Conservation (phyloP, 2,113 vertebrate species). For the Siniperca knerii region DNA sequence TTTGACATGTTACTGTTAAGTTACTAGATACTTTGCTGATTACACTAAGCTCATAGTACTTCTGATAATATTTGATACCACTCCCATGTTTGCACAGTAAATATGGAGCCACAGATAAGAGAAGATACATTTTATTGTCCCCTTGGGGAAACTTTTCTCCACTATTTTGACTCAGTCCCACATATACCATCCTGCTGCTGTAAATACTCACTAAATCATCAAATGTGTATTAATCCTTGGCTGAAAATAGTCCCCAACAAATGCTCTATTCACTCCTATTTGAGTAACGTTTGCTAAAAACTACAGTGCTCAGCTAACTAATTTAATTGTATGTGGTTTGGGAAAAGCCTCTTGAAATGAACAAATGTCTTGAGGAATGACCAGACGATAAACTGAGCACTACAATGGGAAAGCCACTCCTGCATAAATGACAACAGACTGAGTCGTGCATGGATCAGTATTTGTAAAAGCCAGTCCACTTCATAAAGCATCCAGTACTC, state of each 20-base stretch:
- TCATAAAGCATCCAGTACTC: background rate
- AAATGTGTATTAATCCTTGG: background rate
- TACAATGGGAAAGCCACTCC: background rate
- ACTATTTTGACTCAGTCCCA: background rate
- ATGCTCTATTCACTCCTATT: background rate
- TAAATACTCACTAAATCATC: background rate
- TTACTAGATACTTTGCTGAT: background rate
- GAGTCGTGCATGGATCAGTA: background rate
- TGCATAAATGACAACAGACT: background rate
- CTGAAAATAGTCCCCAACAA: background rate
- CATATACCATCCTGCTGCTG: background rate
- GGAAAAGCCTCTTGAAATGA: too few species aligned
- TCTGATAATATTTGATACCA: background rate
- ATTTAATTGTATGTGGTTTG: too few species aligned
- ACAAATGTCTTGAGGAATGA: too few species aligned
- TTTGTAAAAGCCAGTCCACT: background rate
- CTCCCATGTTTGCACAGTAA: background rate
- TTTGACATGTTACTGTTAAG: background rate
- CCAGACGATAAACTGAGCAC: too few species aligned
- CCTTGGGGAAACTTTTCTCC: background rate
- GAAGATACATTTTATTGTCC: background rate
- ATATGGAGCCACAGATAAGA: background rate
- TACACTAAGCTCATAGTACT: background rate
- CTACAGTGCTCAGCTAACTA: background rate
- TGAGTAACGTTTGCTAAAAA: background rate